These are phyloP conservation scores for Cuniculus paca DNA, from an alignment of 2,797 vertebrate species.

Conservation along the genomic window DNA sequence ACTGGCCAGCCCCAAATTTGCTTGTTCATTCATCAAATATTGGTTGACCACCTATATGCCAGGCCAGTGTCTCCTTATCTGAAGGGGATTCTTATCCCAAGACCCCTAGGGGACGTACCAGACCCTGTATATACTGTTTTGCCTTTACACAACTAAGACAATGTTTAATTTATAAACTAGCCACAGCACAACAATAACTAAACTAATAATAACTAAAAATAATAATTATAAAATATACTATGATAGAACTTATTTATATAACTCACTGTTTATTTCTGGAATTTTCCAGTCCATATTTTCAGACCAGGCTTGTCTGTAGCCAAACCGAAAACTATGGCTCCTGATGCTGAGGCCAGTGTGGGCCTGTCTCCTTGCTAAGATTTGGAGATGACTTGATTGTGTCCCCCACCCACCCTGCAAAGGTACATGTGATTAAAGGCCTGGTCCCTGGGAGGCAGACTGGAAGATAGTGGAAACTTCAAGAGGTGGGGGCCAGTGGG, in stretches of 20 bases:
- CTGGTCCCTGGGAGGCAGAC: not conserved
- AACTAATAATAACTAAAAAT: not conserved
- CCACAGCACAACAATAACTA: not conserved
- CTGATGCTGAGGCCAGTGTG: not conserved
- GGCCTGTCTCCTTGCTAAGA: not conserved
- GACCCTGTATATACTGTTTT: not conserved
- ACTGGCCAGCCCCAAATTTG: not conserved
- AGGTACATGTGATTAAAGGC: not conserved
- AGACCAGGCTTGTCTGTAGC: not conserved
- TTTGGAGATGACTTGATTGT: not conserved
- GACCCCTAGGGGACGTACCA: not conserved
- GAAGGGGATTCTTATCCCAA: not conserved
- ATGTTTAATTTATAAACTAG: not conserved
- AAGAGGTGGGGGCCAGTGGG: not conserved
- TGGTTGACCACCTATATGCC: not conserved
- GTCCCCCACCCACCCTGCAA: not conserved
- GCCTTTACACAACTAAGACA: not conserved
- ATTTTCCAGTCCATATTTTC: not conserved
- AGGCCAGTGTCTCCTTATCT: not conserved
- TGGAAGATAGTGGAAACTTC: not conserved
- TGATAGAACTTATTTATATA: not conserved
- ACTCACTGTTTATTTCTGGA: not conserved
- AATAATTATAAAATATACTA: not conserved
- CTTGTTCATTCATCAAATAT: not conserved
- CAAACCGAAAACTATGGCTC: not conserved